A percentile compares a stretch with the other conserved stretches of the same genome.
Conservation (phyloP, 2,888 invertebrate species). For the Tenodera sinensis region DNA sequence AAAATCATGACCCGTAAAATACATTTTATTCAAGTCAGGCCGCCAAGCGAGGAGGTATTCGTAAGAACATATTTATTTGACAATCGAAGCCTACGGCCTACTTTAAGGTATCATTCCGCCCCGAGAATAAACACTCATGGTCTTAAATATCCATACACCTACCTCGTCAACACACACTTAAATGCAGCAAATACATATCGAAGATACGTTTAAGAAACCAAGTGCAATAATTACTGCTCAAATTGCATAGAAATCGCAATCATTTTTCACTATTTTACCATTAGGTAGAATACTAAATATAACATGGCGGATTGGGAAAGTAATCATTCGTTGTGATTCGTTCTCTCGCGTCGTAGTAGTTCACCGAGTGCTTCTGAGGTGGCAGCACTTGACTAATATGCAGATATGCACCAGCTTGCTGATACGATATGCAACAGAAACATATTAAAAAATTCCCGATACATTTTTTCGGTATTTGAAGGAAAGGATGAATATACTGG, state of each 20-base stretch:
- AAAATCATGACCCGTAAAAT: background rate
- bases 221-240: background rate
- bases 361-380: background rate
- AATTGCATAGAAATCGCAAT: background rate
- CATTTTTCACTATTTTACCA: background rate
- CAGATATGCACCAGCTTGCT: background rate
- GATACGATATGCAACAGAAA: no score
- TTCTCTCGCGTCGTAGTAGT: background rate
- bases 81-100: slow-evolving; percentile 14
- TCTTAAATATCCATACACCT: slow-evolving; percentile 1
- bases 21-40: background rate
- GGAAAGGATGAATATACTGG: no score
- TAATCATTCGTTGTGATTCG: background rate
- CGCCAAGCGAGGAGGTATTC: background rate
- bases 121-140: slow-evolving; percentile 22
- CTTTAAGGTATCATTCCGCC: slow-evolving; percentile 32
- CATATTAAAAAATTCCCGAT: no score
- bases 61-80: slow-evolving; percentile 16
- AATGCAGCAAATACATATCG: background rate
- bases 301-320: slow-evolving; percentile 20
- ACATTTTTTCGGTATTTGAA: no score
- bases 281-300: background rate
- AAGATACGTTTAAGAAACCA: background rate
- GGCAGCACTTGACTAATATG: background rate
- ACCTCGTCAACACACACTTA: background rate